phyloP scores from a whole-genome alignment of 2,113 vertebrate species.

The Brachionichthys hirsutus region DNA sequence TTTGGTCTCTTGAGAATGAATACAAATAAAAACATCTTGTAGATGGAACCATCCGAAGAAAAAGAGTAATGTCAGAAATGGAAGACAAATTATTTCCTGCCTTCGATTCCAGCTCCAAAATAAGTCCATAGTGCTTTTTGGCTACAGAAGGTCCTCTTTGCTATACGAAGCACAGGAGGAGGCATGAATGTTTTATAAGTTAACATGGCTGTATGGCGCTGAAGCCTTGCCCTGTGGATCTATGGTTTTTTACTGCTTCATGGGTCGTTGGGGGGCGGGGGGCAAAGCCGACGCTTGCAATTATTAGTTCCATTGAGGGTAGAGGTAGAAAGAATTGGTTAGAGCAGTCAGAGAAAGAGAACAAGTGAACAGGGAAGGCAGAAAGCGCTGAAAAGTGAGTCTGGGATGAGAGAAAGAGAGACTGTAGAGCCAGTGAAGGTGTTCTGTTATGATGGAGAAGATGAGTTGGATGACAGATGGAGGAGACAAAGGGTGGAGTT shows the following conservation, averaged over 20 bases:
- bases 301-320: not conserved
- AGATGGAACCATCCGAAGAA: constrained; percentile 10
- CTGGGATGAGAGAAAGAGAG: not conserved
- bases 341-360: not conserved
- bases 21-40: constrained; percentile 25
- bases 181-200: constrained; percentile 34
- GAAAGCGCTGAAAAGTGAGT: not conserved
- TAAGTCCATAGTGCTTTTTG: not conserved
- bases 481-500: constrained; percentile 17
- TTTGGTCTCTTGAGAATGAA: constrained; percentile 16
- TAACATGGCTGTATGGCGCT: constrained; percentile 3
- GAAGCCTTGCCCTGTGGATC: constrained; percentile 3
- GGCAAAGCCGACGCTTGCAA: too few species aligned
- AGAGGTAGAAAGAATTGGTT: not conserved
- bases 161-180: constrained; percentile 4
- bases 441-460: constrained; percentile 35
- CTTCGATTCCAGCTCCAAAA: not conserved
- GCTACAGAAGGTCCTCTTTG: constrained; percentile 2
- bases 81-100: not conserved
- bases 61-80: not conserved
- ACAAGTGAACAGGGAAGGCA: not conserved
- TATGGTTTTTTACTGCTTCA: not conserved
- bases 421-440: constrained; percentile 13
- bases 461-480: constrained; percentile 45
- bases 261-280: not conserved